Evolutionary conservation across 92 coral and sea anemone species (phyloP), one percentile per base, ranked within the genome.

Genomic region (Palythoa grandis): DNA sequence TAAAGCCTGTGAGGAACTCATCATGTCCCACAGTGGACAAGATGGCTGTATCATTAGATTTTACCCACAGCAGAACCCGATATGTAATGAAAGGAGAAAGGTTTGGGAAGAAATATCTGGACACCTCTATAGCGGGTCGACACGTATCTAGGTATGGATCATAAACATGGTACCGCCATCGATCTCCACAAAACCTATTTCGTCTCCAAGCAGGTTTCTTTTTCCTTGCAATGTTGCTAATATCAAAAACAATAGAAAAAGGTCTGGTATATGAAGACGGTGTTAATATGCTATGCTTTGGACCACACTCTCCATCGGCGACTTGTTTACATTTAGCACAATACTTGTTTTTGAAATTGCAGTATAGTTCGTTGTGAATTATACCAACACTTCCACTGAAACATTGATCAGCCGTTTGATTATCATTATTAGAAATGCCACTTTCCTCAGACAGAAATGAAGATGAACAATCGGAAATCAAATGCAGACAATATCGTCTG

Each of bases 121-220:
- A 13, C 15, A 25, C 48, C n/a, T 75, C 65, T 4, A 8, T 10
- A 52, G 24, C 15, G 20, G 65, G 61, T 52, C 79, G 65, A 54
- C 79, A 75, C 25, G 14, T 23, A 10, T 75, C 58, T 19, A 75
- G 16, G 40, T 52, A 52, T 16, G 65, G 79, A 13, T 75, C 79
- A 52, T 53, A 75, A 4, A 50, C 79, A 3, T 52, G 8, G 13
- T 9, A 19, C 11, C 8, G 6, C 20, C 63, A 75, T 9, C 13
- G 1, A 50, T n/a, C n/a, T n/a, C n/a, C n/a, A n/a, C n/a, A n/a
- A n/a, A n/a, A n/a, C n/a, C n/a, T 17, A 17, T 76, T 53, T 53
- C 80, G 65, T 47, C 39, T 14, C 80, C 65, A 76, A 14, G 80
- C 14, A 4, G 65, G 22, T 76, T 52, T 76, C n/a, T 76, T 76